These are phyloP conservation scores for Nothobranchius kuhntae DNA, from an alignment of 2,113 vertebrate species.

Conservation along the genomic window DNA sequence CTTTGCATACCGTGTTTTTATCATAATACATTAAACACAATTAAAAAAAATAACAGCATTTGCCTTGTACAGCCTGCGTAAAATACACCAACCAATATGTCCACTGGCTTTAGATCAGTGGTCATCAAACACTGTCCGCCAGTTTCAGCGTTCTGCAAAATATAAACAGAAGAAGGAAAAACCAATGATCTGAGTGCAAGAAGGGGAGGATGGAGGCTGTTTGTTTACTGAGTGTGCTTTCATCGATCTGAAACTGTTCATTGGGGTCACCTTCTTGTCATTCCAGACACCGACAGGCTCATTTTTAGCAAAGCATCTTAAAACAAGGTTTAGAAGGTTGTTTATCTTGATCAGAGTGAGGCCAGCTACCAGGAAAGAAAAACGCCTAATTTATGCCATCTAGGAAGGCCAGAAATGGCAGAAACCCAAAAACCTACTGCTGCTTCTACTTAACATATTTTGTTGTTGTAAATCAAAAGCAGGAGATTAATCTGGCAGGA, in stretches of 20 bases:
- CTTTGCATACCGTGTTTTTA: no score
- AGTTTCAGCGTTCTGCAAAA: no score
- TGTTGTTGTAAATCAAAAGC: background rate
- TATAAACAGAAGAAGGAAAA: no score
- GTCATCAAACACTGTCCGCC: no score
- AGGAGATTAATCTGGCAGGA: constrained; percentile 19
- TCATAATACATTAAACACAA: no score
- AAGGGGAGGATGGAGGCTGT: constrained; percentile 1
- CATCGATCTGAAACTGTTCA: constrained; percentile 6
- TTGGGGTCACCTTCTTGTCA: constrained; percentile 15
- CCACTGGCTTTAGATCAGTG: no score
- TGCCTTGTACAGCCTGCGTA: no score
- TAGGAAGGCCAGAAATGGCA: background rate
- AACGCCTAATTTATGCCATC: constrained; percentile 15
- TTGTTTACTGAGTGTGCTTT: constrained; percentile 3
- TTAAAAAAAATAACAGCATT: no score
- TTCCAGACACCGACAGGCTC: background rate
- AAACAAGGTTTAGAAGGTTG: constrained; percentile 4
- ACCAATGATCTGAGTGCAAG: background rate
- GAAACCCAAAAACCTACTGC: background rate
- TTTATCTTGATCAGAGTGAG: background rate
- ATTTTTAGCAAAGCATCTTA: constrained; percentile 3
- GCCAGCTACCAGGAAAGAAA: constrained; percentile 1
- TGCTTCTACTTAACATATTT: constrained; percentile 2
- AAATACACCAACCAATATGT: no score